Evolutionary conservation across 1,140 invertebrate genomes (phyloP).

Genomic region (Dolichoris vasculosae): DNA sequence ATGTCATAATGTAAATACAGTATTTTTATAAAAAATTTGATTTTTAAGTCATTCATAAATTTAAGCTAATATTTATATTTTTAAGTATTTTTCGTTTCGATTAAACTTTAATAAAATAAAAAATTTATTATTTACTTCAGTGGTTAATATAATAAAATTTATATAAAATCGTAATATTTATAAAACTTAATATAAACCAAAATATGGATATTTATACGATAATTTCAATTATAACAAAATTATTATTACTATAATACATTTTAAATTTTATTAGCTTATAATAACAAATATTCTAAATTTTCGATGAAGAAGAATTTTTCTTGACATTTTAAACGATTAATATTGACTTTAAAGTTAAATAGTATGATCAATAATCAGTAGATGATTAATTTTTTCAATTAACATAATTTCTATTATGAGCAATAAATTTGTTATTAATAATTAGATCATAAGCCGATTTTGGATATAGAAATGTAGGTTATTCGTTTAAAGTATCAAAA

Average conservation of each 20-base stretch:
- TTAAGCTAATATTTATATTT: background rate
- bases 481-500: background rate
- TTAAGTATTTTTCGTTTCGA: no score
- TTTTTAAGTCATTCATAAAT: background rate
- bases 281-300: background rate
- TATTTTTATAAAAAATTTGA: no score
- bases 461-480: slow-evolving; percentile 2
- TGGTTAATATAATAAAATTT: no score
- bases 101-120: no score
- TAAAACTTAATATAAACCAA: no score
- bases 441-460: slow-evolving; percentile 9
- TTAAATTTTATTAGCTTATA: background rate
- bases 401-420: background rate
- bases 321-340: background rate
- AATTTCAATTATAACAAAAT: background rate
- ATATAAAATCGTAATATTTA: no score
- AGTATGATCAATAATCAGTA: slow-evolving; percentile 9
- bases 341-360: slow-evolving; percentile 9
- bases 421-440: slow-evolving; percentile 20
- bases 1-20: no score
- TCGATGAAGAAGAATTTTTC: background rate
- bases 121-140: no score
- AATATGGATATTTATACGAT: no score
- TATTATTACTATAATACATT: background rate
- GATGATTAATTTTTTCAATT: slow-evolving; percentile 28